phyloP scores from a whole-genome alignment of 2,797 vertebrate species.

The Acrossocheilus wenchowensis region DNA sequence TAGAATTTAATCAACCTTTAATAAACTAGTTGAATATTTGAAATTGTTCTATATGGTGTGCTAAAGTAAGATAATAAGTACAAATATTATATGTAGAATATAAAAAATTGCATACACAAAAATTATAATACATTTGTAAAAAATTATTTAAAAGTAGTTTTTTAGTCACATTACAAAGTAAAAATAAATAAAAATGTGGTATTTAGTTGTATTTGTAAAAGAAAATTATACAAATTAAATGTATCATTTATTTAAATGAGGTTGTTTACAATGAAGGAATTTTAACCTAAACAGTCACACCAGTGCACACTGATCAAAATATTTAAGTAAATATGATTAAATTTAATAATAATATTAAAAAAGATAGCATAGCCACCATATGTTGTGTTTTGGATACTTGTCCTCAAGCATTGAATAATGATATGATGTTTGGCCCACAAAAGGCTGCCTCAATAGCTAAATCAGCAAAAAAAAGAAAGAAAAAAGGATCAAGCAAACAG shows the following conservation, averaged over 20 bases:
- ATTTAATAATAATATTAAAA: background rate
- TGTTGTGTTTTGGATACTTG: constrained; percentile 2
- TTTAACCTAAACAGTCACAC: background rate
- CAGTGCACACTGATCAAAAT: background rate
- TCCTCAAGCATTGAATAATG: background rate
- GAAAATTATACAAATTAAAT: background rate
- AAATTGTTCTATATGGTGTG: background rate
- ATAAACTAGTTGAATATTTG: background rate
- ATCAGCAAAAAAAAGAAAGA: constrained; percentile 2
- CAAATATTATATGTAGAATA: background rate
- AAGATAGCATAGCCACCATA: background rate
- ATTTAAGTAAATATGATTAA: background rate
- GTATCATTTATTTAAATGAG: background rate
- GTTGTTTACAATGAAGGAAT: background rate
- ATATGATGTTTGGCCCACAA: background rate
- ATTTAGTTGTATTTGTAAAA: background rate
- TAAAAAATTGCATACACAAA: background rate
- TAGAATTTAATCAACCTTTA: too few species aligned
- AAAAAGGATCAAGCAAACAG: background rate
- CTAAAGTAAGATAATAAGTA: background rate
- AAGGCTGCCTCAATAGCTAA: background rate
- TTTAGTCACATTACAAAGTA: background rate
- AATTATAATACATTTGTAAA: background rate
- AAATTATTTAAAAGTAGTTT: background rate
- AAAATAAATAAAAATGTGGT: background rate